Evolutionary conservation across 2,888 invertebrate species (phyloP).

Genomic region (Pristionchus entomophagus): DNA sequence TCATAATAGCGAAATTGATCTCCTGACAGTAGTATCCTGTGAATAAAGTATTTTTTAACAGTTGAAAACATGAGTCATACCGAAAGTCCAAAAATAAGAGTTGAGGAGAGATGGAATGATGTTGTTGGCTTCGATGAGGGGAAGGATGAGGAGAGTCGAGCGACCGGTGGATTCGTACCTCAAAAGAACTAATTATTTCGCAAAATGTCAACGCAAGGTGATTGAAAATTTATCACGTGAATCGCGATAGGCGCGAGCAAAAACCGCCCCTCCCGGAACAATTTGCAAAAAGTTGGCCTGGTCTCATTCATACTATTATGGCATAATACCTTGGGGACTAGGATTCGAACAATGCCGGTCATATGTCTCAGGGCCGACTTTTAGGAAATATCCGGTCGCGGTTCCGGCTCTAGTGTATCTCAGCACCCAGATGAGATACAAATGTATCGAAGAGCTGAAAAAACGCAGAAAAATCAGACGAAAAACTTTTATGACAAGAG

Average conservation of each 20-base stretch:
- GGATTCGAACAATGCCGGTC: neutral
- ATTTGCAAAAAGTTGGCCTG: neutral
- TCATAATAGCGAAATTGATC: neutral
- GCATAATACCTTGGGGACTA: neutral
- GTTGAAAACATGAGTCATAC: neutral
- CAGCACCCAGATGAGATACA: neutral
- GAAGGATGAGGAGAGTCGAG: neutral
- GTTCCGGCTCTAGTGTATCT: neutral
- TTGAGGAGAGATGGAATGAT: neutral
- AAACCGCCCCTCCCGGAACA: neutral
- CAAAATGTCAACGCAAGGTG: no score
- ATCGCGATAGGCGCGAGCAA: neutral
- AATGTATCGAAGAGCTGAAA: neutral
- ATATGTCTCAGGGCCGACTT: neutral
- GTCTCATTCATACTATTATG: no score
- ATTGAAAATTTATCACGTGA: neutral
- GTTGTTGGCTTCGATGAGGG: neutral
- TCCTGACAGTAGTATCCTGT: neutral
- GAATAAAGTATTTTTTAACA: neutral
- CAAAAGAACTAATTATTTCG: no score
- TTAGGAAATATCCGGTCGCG: neutral
- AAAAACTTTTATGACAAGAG: no score
- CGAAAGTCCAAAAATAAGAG: constrained; percentile 1
- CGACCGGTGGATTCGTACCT: neutral
- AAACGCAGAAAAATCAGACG: no score